Base-by-base conservation (phyloP, 2,797 vertebrate genomes). In the Protosalanx chinensis region DNA sequence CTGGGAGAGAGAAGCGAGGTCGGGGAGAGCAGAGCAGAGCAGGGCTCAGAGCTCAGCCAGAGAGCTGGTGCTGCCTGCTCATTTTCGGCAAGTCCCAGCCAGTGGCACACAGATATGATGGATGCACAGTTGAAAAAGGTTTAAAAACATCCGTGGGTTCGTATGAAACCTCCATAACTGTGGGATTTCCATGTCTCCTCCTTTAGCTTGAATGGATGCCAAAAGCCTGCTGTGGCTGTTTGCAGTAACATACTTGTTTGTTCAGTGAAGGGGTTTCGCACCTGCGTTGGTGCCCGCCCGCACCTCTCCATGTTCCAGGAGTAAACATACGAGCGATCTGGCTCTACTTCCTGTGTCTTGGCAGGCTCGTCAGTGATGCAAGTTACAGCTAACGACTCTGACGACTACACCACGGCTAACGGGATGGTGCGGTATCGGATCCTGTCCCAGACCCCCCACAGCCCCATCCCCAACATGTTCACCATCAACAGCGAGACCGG, bases 361-460 rank as follows among this genome's bases (percentile, higher is more conserved):
- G 5, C 89, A 99, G 97, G 97, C 72, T 97, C 97, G 8, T 96
- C 96, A 0, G 97, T 99, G 87, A 99, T 98, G 97, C 96, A 95
- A 0, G 95, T 98, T 84, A 98, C 97, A 0, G 97, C 97, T 15
- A 95, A 94, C 0, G 97, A 99, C 4, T 95, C 97, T 0, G 97
- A 98, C 0, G 97, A 98, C 20, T 86, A 90, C 77, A 96, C 95
- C 72, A 99, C 97, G 0, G 95, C 97, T 0, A 99, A 99, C 0
- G 97, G 97, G 72, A 95, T 99, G 92, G 96, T 99, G 72, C 93
- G 95, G 67, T 99, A 99, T 87, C 91, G 96, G 16, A 97, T 99
- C 8, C 92, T 99, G 74, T 95, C 96, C 0, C 97, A 98, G 90
- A 95, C 90, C 0, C 97, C 97, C 0, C 95, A 97, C 89, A 98